Evolutionary conservation across 2,888 invertebrate genomes (phyloP).

Genomic region (Dynastes tityus): DNA sequence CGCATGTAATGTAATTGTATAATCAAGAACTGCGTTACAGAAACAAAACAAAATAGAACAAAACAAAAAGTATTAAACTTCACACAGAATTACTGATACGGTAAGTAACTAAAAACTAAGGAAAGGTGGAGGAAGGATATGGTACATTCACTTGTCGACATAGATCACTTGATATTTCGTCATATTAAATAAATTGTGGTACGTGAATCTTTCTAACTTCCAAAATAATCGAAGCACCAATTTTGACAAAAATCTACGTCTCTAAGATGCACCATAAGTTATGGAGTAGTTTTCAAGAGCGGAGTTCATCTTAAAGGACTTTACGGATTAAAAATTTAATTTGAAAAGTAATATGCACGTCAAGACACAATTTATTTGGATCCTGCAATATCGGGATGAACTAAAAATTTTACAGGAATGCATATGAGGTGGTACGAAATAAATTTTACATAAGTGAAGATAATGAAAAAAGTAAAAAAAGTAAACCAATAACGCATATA

Average conservation of each 20-base stretch:
- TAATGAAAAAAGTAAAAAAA: background rate
- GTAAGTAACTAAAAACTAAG: conserved; percentile 31
- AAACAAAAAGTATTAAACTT: conserved; percentile 20
- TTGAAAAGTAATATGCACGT: background rate
- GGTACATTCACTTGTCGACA: no score
- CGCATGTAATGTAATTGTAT: conserved; percentile 22
- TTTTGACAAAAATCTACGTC: conserved; percentile 2
- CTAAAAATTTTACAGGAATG: background rate
- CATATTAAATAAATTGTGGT: no score
- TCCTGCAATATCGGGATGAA: background rate
- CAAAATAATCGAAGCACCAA: no score
- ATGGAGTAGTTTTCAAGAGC: no score
- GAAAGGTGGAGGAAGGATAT: background rate
- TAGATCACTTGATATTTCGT: no score
- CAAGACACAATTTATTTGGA: conserved; percentile 26
- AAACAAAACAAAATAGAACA: conserved; percentile 18
- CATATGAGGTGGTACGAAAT: background rate
- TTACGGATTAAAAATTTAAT: background rate
- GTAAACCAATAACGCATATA: background rate
- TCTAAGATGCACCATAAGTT: no score
- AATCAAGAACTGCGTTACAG: conserved; percentile 35
- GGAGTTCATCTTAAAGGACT: background rate
- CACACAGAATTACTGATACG: background rate
- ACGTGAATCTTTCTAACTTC: no score
- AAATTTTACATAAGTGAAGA: conserved; percentile 28